Percentiles rank a stretch among this genome's conserved stretches.
These are phyloP conservation scores for Drosophila tropicalis DNA, from an alignment of 1,140 invertebrate species.

Conservation along the genomic window DNA sequence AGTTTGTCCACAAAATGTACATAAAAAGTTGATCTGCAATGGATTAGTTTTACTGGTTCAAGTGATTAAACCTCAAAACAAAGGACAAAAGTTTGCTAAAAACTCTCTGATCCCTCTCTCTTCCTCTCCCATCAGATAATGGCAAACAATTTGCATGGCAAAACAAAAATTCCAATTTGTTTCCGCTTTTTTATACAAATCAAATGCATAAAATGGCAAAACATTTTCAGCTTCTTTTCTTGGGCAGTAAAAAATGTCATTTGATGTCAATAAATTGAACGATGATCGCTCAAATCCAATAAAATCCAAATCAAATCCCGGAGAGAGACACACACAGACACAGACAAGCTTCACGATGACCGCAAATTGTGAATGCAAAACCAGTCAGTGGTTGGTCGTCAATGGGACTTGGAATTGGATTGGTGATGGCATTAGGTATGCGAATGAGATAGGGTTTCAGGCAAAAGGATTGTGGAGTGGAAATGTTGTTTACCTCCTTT, in stretches of 20 bases:
- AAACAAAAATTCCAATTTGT: constrained; percentile 54
- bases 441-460: neutral
- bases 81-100: neutral
- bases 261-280: constrained; percentile 48
- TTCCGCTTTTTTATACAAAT: constrained; percentile 31
- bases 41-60: constrained; percentile 43
- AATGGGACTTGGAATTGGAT: neutral
- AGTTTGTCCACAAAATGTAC: constrained; percentile 49
- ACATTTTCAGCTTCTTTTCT: constrained; percentile 2
- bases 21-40: constrained; percentile 41
- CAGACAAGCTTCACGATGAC: constrained; percentile 13
- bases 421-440: constrained; percentile 8
- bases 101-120: neutral
- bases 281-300: constrained; percentile 56
- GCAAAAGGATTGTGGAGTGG: neutral
- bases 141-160: constrained; percentile 34
- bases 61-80: constrained; percentile 44
- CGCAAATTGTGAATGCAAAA: constrained; percentile 44
- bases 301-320: constrained; percentile 40
- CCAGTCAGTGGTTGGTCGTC: neutral
- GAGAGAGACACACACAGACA: neutral
- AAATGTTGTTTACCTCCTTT: constrained; percentile 18
- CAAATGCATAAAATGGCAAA: constrained; percentile 39
- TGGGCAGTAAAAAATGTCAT: constrained; percentile 40
- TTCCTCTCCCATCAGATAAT: neutral